Evolutionary conservation across 2,888 invertebrate genomes (phyloP).

Genomic region (Aphidoletes aphidimyza): DNA sequence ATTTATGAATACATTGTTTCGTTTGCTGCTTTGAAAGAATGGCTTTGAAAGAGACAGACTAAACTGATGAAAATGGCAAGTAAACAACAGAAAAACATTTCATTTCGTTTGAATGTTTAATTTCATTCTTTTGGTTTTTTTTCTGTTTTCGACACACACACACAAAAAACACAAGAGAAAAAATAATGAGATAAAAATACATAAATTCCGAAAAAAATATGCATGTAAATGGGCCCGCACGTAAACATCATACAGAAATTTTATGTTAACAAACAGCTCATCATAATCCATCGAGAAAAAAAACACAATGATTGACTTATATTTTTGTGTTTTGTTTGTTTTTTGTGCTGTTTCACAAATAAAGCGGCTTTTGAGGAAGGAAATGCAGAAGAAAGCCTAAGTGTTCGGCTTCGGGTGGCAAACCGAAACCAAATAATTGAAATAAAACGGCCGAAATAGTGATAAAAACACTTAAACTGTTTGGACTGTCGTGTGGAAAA

Average conservation of each 20-base stretch:
- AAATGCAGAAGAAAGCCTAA: not conserved
- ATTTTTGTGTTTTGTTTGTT: not conserved
- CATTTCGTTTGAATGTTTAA: slow-evolving; percentile 13
- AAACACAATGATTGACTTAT: not conserved
- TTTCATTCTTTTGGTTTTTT: slow-evolving; percentile 29
- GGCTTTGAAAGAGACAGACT: not conserved
- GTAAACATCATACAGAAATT: not conserved
- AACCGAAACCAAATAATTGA: not conserved
- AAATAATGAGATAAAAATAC: not conserved
- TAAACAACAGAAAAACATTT: slow-evolving; percentile 11
- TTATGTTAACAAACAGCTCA: not conserved
- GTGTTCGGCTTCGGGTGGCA: not conserved
- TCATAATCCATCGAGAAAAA: not conserved
- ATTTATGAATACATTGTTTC: not conserved
- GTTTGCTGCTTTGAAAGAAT: not conserved
- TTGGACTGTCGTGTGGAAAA: slow-evolving; percentile 15
- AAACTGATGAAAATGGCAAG: not conserved
- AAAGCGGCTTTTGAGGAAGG: not conserved
- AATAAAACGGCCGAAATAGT: not conserved
- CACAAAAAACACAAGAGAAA: too few relatives aligned
- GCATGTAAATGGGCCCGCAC: not conserved
- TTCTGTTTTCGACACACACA: too few relatives aligned
- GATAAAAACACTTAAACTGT: not conserved
- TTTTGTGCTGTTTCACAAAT: not conserved
- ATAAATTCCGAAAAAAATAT: not conserved